Percentiles rank a stretch among this genome's conserved stretches.
These are phyloP conservation scores for Spodoptera litura DNA, from an alignment of 1,140 invertebrate species.

Conservation along the genomic window DNA sequence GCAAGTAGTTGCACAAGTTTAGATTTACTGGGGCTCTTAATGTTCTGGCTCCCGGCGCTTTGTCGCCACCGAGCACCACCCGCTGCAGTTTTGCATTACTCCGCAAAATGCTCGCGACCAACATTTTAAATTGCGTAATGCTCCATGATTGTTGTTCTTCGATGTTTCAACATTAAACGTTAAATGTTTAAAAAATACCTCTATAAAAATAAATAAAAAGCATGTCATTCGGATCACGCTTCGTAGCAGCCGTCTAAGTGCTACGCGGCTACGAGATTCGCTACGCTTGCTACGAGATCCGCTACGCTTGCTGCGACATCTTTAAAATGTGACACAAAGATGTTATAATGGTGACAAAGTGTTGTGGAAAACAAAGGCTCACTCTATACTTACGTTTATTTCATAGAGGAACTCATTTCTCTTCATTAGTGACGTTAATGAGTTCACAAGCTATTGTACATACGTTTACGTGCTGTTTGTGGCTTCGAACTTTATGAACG, in stretches of 20 bases:
- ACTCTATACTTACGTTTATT: background rate
- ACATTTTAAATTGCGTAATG: slow-evolving; percentile 1
- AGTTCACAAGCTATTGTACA: slow-evolving; percentile 8
- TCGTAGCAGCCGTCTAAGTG: slow-evolving; percentile 13
- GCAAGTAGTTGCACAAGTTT: slow-evolving; percentile 8
- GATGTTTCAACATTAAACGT: slow-evolving; percentile 9
- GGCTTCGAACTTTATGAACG: too few relatives aligned
- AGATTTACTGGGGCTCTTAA: slow-evolving; percentile 23
- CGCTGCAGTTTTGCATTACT: slow-evolving; percentile 4
- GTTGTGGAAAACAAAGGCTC: slow-evolving; percentile 8
- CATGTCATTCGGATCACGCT: background rate
- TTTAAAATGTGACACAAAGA: slow-evolving; percentile 25
- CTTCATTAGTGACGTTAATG: background rate
- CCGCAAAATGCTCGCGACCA: background rate
- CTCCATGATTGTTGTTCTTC: background rate
- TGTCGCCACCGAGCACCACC: background rate
- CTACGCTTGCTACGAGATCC: background rate
- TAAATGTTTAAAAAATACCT: background rate
- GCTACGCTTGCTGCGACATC: slow-evolving; percentile 19
- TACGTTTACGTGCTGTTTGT: background rate
- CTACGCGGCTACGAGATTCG: slow-evolving; percentile 11
- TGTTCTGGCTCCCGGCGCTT: background rate
- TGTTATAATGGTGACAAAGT: slow-evolving; percentile 17
- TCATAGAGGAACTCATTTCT: background rate
- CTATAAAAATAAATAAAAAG: background rate